Evolutionary conservation across 2,888 invertebrate genomes (phyloP).

Genomic region (Andrena bicolor): DNA sequence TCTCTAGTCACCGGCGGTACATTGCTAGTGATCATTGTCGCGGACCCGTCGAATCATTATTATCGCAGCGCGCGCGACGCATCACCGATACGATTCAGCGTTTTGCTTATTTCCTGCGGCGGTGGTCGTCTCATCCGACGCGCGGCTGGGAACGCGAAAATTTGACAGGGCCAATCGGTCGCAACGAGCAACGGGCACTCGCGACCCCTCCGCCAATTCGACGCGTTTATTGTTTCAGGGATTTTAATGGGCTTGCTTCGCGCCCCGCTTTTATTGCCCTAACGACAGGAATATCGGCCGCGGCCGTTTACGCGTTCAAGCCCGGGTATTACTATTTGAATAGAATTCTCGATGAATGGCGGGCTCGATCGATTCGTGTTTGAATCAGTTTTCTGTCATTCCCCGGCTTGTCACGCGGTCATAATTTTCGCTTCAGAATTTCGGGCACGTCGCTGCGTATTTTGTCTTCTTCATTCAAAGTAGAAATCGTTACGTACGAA

Average conservation of each 20-base stretch:
- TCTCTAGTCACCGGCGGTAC: slow-evolving; percentile 32
- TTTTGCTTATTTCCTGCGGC: slow-evolving; percentile 53
- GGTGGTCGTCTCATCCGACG: slow-evolving; percentile 39
- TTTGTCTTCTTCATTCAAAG: too few relatives aligned
- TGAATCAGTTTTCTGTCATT: not conserved
- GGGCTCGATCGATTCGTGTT: slow-evolving; percentile 8
- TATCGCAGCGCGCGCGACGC: slow-evolving; percentile 30
- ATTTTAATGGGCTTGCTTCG: slow-evolving; percentile 28
- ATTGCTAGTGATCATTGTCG: slow-evolving; percentile 51
- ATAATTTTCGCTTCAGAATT: slow-evolving; percentile 3
- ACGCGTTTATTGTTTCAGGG: slow-evolving; percentile 48
- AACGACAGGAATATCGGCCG: slow-evolving; percentile 5
- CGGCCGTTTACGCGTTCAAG: slow-evolving; percentile 3
- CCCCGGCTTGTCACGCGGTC: too few relatives aligned
- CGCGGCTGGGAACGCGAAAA: slow-evolving; percentile 29
- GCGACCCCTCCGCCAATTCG: slow-evolving; percentile 10
- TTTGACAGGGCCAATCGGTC: slow-evolving; percentile 40
- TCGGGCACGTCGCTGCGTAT: not conserved
- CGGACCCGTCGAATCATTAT: slow-evolving; percentile 55
- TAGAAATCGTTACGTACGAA: too few relatives aligned
- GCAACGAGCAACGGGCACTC: not conserved
- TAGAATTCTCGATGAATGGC: slow-evolving; percentile 25
- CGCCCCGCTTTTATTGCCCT: slow-evolving; percentile 15
- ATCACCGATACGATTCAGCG: slow-evolving; percentile 55
- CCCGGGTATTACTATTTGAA: slow-evolving; percentile 28